A percentile compares a stretch with the other conserved stretches of the same genome.
Evolutionary conservation across 2,888 invertebrate species (phyloP).

Genomic region (Heliconius ethilla): DNA sequence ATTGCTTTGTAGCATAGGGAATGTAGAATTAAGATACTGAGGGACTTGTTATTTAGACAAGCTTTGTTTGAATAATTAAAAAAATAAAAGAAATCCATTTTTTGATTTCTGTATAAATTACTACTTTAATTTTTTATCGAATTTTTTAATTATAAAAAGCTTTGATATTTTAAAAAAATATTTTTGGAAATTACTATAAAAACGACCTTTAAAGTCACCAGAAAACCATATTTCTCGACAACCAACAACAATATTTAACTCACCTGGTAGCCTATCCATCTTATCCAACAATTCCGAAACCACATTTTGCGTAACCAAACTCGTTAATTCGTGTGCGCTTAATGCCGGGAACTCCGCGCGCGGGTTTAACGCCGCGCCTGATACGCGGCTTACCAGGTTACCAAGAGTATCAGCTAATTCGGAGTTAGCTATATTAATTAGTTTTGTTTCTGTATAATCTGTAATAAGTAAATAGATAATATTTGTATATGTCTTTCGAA

Average conservation of each 20-base stretch:
- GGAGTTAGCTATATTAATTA: conserved; percentile 89
- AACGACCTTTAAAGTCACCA: background rate
- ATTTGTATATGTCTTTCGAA: too few species aligned
- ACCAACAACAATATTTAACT: conserved; percentile 8
- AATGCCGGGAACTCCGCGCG: conserved; percentile 85
- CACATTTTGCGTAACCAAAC: conserved; percentile 65
- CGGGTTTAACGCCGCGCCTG: conserved; percentile 90
- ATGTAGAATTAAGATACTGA: too few species aligned
- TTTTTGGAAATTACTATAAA: background rate
- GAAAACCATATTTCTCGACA: background rate
- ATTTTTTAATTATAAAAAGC: too few species aligned
- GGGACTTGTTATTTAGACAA: too few species aligned
- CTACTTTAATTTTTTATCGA: too few species aligned
- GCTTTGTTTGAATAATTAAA: too few species aligned
- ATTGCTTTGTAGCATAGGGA: too few species aligned
- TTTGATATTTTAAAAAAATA: too few species aligned
- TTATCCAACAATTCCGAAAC: conserved; percentile 80
- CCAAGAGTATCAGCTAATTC: conserved; percentile 96
- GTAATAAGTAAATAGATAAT: conserved; percentile 38
- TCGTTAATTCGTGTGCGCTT: conserved; percentile 64
- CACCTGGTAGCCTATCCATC: conserved; percentile 67
- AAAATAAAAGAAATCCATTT: too few species aligned
- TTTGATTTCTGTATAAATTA: too few species aligned
- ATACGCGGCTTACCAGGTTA: conserved; percentile 92
- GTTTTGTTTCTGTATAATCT: conserved; percentile 93